These are phyloP conservation scores for Ispidina lecontei DNA, from an alignment of 2,797 vertebrate genomes.

Conservation along the genomic window DNA sequence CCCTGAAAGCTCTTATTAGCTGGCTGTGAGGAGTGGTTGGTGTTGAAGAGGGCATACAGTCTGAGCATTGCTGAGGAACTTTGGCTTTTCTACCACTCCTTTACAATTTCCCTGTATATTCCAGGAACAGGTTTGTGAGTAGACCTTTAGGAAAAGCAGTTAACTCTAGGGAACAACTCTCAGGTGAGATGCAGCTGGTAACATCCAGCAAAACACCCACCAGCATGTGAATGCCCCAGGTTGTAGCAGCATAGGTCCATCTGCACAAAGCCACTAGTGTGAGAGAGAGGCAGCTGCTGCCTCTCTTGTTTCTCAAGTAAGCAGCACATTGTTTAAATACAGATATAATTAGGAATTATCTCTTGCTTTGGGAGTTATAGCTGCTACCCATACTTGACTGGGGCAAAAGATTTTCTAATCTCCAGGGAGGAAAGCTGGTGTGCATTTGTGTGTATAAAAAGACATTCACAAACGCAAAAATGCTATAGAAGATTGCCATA, in stretches of 20 bases:
- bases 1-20: background rate
- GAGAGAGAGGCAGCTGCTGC: background rate
- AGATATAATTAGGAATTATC: constrained; percentile 24
- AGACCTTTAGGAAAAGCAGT: background rate
- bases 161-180: background rate
- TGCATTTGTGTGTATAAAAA: background rate
- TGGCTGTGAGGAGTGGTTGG: background rate
- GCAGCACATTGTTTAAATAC: background rate
- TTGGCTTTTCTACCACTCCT: background rate
- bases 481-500: background rate
- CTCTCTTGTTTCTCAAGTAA: background rate
- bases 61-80: fast-evolving
- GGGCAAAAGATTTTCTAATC: background rate
- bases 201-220: background rate
- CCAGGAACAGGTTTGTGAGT: background rate
- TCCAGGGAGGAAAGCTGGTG: background rate
- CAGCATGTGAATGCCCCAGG: background rate
- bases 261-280: background rate
- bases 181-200: background rate
- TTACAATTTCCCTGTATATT: background rate
- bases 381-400: background rate
- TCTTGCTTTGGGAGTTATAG: background rate
- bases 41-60: background rate
- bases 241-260: background rate
- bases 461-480: background rate